These are phyloP conservation scores for Epirrhoe tristata DNA, from an alignment of 2,888 invertebrate genomes.

Conservation along the genomic window DNA sequence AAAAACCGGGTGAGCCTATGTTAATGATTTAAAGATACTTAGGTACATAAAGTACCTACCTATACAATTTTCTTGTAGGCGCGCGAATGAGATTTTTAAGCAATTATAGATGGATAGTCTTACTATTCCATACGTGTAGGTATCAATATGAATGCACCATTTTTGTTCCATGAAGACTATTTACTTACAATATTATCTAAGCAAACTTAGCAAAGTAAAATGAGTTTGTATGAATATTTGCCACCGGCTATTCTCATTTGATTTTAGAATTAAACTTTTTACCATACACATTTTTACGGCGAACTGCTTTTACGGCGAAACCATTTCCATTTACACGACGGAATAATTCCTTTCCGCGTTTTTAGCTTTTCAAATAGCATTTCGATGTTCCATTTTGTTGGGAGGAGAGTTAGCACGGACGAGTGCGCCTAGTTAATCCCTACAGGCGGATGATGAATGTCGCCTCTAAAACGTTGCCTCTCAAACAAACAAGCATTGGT, in stretches of 20 bases:
- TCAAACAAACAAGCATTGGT: neutral
- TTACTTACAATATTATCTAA: no score
- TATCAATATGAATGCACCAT: no score
- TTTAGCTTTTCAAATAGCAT: conserved; percentile 67
- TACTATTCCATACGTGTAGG: no score
- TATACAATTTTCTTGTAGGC: no score
- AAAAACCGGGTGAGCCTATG: conserved; percentile 77
- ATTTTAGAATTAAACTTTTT: conserved; percentile 17
- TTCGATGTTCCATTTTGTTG: conserved; percentile 65
- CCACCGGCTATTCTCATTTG: no score
- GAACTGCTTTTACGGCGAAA: conserved; percentile 34
- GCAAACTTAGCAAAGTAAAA: no score
- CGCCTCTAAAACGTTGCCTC: conserved; percentile 26
- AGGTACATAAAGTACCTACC: no score
- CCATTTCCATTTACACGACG: conserved; percentile 44
- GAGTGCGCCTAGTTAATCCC: conserved; percentile 58
- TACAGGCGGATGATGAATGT: conserved; percentile 49
- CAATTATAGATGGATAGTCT: no score
- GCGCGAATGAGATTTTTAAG: no score
- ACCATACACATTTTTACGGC: conserved; percentile 20
- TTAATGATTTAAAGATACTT: conserved; percentile 20
- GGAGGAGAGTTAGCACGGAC: conserved; percentile 53
- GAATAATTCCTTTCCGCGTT: conserved; percentile 55
- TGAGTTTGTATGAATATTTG: no score
- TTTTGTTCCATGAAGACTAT: no score